These are phyloP conservation scores for Danaus chrysippus DNA, from an alignment of 2,888 invertebrate species.

Conservation along the genomic window DNA sequence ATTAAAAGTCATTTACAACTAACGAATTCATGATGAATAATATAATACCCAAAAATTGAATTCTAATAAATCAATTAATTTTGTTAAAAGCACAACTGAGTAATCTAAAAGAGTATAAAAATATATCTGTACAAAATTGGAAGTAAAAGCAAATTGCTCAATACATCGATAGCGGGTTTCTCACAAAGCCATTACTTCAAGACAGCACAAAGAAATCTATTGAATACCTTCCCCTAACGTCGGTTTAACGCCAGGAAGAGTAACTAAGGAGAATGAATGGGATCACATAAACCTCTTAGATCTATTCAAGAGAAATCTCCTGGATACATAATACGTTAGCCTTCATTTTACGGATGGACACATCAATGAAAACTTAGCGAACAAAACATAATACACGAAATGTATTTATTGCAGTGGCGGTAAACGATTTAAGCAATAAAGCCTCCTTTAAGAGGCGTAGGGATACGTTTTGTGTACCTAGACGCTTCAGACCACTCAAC, in stretches of 20 bases:
- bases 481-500: slow-evolving; percentile 64
- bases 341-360: neutral
- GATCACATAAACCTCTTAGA: slow-evolving; percentile 48
- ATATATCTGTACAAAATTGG: neutral
- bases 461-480: slow-evolving; percentile 54
- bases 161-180: slow-evolving; percentile 17
- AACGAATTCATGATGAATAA: too few species aligned
- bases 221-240: slow-evolving; percentile 36
- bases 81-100: too few species aligned
- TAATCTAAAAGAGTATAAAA: neutral
- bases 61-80: too few species aligned
- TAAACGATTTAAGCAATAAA: slow-evolving; percentile 60
- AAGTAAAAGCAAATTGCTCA: slow-evolving; percentile 7
- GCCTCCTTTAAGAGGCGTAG: slow-evolving; percentile 47
- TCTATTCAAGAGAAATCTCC: slow-evolving; percentile 39
- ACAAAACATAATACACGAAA: slow-evolving; percentile 23
- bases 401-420: slow-evolving; percentile 49
- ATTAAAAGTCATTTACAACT: too few species aligned
- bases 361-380: neutral
- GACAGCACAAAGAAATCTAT: slow-evolving; percentile 39
- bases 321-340: slow-evolving; percentile 19
- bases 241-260: slow-evolving; percentile 44
- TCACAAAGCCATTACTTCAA: slow-evolving; percentile 31
- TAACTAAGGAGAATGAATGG: slow-evolving; percentile 55
- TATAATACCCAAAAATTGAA: too few species aligned